Evolutionary conservation across 2,797 vertebrate species (phyloP).

Genomic region (Lithobates pipiens): DNA sequence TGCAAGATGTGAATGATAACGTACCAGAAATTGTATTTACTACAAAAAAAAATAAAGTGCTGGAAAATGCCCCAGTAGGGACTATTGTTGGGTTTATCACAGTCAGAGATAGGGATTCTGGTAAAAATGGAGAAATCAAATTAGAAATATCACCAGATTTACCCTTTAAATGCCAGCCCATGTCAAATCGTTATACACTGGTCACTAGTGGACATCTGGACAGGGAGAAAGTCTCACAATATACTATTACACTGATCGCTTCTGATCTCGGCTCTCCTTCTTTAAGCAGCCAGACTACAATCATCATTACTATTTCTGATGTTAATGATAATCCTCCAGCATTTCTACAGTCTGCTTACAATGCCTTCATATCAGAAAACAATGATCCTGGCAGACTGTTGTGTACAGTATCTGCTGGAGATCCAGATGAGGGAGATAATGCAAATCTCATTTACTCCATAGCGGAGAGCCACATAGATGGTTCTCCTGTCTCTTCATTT

Average conservation of each 20-base stretch:
- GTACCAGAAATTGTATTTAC: constrained; percentile 87
- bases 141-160: constrained; percentile 80
- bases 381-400: constrained; percentile 44
- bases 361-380: constrained; percentile 47
- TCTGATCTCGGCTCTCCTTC: constrained; percentile 50
- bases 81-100: constrained; percentile 90
- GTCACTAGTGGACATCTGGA: constrained; percentile 72
- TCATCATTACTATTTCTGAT: constrained; percentile 46
- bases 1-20: constrained; percentile 92
- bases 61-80: constrained; percentile 82
- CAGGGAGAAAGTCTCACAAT: constrained; percentile 44
- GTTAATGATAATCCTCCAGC: constrained; percentile 50
- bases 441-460: constrained; percentile 47
- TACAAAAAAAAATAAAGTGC: constrained; percentile 84
- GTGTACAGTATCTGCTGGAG: constrained; percentile 37
- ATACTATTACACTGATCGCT: constrained; percentile 36
- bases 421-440: constrained; percentile 46
- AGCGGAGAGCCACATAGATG: constrained; percentile 38
- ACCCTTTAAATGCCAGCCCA: constrained; percentile 87
- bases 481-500: constrained; percentile 46
- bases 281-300: constrained; percentile 8
- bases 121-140: constrained; percentile 85
- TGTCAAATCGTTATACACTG: constrained; percentile 88
- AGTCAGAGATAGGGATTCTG: constrained; percentile 87
- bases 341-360: constrained; percentile 38